Evolutionary conservation across 1,140 invertebrate species (phyloP), one percentile per base, ranked within the genome.

Genomic region (Zaprionus lachaisei): DNA sequence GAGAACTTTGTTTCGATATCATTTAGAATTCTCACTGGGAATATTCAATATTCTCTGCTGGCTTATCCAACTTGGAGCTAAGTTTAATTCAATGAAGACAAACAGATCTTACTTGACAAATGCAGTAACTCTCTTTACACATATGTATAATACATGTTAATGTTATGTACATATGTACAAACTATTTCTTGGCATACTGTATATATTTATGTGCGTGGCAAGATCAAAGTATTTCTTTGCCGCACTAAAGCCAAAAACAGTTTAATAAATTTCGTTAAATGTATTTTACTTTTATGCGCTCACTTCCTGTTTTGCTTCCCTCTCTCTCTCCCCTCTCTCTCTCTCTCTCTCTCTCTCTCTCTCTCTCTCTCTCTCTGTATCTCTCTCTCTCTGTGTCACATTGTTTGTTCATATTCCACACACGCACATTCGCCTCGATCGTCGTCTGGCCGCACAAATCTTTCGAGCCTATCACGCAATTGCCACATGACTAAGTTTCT

Each of bases 381-480:
- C n/a, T 49, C 15, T 17, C 47, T 14, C 7, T 67, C 24, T 60
- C 26, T 56, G 20, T n/a, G 37, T 20, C 56, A 49, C 62, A 34
- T 38, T 4, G 22, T 47, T 28, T 28, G 24, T 38, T 47, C 38
- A 26, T 12, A 20, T 54, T 15, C 55, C 24, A 38, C 49, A 38
- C 47, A 34, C n/a, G 49, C 26, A 26, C 37, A 2, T 20, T 37
- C 17, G 65, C 65, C 57, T 65, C 64, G 65, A 66, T 79, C 57
- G 54, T 34, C 37, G 54, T 34, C 37, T 49, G 22, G 44, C 31
- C 58, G 31, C 47, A 31, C 68, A 71, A 24, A 56, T 66, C 63
- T 24, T 38, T 61, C 68, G 60, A 69, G 61, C 70, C 61, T 89
- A 89, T 87, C 84, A 87, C 85, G 84, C 84, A 79, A 77, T 62